Evolutionary conservation across 2,888 invertebrate genomes (phyloP), one percentile per base, ranked within the genome.

Genomic region (Cheilosia urbana): DNA sequence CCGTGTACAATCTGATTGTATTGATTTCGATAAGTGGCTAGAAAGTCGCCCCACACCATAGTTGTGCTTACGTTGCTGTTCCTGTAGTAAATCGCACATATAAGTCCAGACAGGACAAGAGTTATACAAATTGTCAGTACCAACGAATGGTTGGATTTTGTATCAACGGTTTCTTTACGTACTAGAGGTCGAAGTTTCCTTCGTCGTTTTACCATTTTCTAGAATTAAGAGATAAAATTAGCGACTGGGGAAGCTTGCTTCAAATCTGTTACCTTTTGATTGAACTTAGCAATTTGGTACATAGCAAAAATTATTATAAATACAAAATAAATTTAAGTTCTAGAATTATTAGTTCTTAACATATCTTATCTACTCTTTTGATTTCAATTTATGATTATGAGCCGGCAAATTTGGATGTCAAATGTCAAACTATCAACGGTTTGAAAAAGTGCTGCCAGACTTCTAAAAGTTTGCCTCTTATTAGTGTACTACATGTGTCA

Each of bases 1-100:
- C 91, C 90, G 79, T 91, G 88, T 0, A 91, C 88, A 47, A 91
- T 89, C 27, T 89, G 88, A 4, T 89, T 89, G 57, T 91, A 91
- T 13, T 91, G 90, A 40, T 89, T 55, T 21, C 87, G 87, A 76
- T 90, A 90, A n/a, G 80, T 72, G 11, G 57, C 45, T 15, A 87
- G n/a, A 7, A 88, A 88, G 7, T 88, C 53, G 1, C 47, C 51
- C 69, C 63, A 84, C 1, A 58, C 5, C 51, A 53, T 21, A 6
- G 19, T 3, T 24, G 68, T 69, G 27, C 17, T 49, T 2, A 42
- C 11, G 2, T 76, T 27, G 19, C 60, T 80, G 2, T 76, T 27
- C n/a, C 60, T 80, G n/a, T 19, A 27, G 42, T 60, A 53, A 6
- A 27, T 24, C 2, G 71, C 58, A 1, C 37, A 11, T 7, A 17